phyloP scores from a whole-genome alignment of 2,888 invertebrate genomes.

The Nemotelus nigrinus region DNA sequence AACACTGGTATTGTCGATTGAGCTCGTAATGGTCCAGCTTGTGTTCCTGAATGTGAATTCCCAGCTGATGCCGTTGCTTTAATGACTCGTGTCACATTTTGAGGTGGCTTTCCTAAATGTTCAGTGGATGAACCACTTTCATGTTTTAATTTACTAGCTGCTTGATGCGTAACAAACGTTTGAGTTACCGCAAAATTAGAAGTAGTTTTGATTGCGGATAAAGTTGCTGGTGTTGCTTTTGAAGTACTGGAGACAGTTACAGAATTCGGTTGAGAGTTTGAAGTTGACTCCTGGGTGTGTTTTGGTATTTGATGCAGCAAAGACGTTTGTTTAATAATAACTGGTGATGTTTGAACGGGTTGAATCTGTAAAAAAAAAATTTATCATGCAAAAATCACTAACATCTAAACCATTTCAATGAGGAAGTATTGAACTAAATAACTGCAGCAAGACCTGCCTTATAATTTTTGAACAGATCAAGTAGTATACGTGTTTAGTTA shows the following conservation, averaged over 20 bases:
- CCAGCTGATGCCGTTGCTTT: conserved; percentile 51
- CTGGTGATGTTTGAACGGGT: conserved; percentile 50
- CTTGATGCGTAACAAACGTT: conserved; percentile 49
- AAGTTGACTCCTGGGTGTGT: conserved; percentile 1
- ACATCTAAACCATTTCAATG: background rate
- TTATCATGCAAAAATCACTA: background rate
- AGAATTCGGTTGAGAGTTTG: conserved; percentile 23
- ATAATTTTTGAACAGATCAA: too few relatives aligned
- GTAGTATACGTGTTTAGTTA: too few relatives aligned
- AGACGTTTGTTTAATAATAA: conserved; percentile 52
- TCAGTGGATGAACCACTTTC: conserved; percentile 50
- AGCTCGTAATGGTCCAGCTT: conserved; percentile 48
- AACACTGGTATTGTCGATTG: conserved; percentile 67
- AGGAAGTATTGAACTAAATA: too few relatives aligned
- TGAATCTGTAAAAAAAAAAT: conserved; percentile 38
- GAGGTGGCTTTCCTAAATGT: conserved; percentile 48
- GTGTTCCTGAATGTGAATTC: conserved; percentile 43
- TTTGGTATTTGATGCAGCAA: conserved; percentile 47
- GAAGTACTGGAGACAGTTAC: conserved; percentile 38
- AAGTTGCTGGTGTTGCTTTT: conserved; percentile 45
- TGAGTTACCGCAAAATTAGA: background rate
- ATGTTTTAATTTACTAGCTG: conserved; percentile 19
- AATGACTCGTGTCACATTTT: conserved; percentile 54
- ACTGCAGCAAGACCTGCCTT: too few relatives aligned
- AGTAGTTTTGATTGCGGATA: conserved; percentile 35